Percentiles rank a stretch among this genome's conserved stretches.
Evolutionary conservation across 2,797 vertebrate genomes (phyloP).

Genomic region (Microhierax caerulescens): DNA sequence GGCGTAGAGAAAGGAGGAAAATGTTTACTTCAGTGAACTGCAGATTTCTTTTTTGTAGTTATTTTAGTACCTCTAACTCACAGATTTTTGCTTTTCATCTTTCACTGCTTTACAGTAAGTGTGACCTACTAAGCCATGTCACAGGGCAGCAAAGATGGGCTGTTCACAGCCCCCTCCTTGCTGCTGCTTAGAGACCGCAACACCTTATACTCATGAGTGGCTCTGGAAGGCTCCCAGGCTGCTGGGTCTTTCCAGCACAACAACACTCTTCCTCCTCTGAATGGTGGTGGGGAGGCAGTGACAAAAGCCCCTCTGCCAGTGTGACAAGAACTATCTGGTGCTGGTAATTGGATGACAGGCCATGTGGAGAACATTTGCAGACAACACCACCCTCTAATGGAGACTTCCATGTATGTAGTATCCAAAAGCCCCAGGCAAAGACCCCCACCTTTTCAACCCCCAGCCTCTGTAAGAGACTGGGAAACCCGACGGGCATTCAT

Average conservation of each 20-base stretch:
- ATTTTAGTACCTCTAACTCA: background rate
- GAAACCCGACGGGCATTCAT: background rate
- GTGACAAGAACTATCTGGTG: background rate
- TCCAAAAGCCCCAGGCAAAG: background rate
- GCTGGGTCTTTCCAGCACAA: background rate
- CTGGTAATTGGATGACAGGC: background rate
- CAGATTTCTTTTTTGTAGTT: background rate
- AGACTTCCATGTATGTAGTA: background rate
- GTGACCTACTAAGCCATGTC: background rate
- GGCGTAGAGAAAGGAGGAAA: background rate
- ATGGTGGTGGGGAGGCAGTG: background rate
- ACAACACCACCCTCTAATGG: slow-evolving; percentile 32
- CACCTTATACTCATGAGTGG: background rate
- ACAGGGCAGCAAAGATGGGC: background rate
- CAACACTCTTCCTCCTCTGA: background rate
- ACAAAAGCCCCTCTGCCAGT: background rate
- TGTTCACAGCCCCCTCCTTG: background rate
- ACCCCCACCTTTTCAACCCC: background rate
- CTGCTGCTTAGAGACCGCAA: background rate
- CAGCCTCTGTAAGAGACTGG: background rate
- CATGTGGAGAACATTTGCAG: background rate
- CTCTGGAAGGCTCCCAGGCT: background rate
- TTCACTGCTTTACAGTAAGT: background rate
- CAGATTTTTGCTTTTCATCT: background rate
- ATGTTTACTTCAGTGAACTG: background rate